Evolutionary conservation across 2,797 vertebrate genomes (phyloP), one percentile per base, ranked within the genome.

Genomic region (Taenioides sp.): DNA sequence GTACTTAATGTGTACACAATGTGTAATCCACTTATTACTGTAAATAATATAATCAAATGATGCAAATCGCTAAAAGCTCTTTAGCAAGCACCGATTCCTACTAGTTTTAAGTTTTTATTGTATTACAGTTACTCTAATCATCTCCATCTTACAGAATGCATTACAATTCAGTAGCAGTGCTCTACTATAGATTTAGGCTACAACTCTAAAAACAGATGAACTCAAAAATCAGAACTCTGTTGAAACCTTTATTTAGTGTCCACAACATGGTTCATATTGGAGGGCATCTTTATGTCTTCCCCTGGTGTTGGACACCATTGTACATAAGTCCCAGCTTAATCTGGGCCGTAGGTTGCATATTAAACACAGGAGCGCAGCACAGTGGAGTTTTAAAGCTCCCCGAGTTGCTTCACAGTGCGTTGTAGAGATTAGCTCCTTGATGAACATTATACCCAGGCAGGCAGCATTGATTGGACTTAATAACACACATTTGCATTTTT

Each of bases 401-500:
- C 4, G 40, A 73, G 61, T 25, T 49, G 63, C 67, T 73, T 1
- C 7, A 65, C 70, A 62, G 67, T 65, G 72, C 31, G 64, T 55
- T 52, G 55, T 72, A 80, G 54, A 77, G 74, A 80, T 81, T 71
- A 67, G 67, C 69, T 79, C 71, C 60, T 77, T 65, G 72, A 86
- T 85, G 71, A 89, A 75, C 67, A 63, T 47, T 71, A 72, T 27
- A 74, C 69, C 76, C 73, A 68, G 69, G 72, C 66, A 77, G 68
- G 69, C 76, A 69, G 75, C n/a, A 18, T 74, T 86, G 80, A 88
- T 78, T 84, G 73, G 70, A 72, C 69, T 79, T 77, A 79, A 87
- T 83, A 76, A 80, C 74, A 73, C 28, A 55, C 72, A 88, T 87
- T 78, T 79, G 77, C 81, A 83, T 85, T 86, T 66, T 86, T 80